Base-by-base conservation (phyloP, 2,113 vertebrate genomes). In the Lipophrys pholis region DNA sequence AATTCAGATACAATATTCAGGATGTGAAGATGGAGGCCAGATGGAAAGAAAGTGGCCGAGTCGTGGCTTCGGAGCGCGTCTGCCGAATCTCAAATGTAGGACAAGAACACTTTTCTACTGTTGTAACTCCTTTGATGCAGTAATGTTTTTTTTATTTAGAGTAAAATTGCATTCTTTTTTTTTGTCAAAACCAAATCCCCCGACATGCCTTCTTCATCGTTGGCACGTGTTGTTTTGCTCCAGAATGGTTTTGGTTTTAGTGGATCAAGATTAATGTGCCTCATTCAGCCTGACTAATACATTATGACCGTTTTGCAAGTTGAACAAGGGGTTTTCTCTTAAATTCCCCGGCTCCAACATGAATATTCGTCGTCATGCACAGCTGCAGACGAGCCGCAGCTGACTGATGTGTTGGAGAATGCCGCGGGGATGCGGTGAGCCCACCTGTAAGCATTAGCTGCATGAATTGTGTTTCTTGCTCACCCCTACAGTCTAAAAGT, bases 311-410 rank as follows among this genome's bases (percentile, higher is more conserved):
- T 45, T 56, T 55, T 11, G 3, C 5, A 50, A 57, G 50, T 16
- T 11, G 10, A 15, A 35, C 15, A 40, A 36, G n/a, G n/a, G 21
- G 10, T 49, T 45, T 72, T 62, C 16, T 73, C 12, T 73, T 17
- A 49, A 52, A 75, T 35, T 49, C n/a, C 38, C 41, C 9, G 36
- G 36, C 9, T 69, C 15, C 30, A 62, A 46, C 14, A 58, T 77
- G 50, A 65, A 42, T 73, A 74, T 67, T 42, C 58, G 69, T 42
- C 39, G 8, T 52, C 42, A 69, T n/a, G 43, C 73, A 64, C 52
- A 70, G 8, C 17, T 17, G 11, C 9, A 51, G 17, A 39, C 11
- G n/a, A 55, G 59, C 46, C 16, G 30, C 41, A 40, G 14, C 14
- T 52, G 8, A 43, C 36, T 12, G 15, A 30, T 30, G 21, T 30